Evolutionary conservation across 2,888 invertebrate genomes (phyloP).

Genomic region (Drosophila setosimentum): DNA sequence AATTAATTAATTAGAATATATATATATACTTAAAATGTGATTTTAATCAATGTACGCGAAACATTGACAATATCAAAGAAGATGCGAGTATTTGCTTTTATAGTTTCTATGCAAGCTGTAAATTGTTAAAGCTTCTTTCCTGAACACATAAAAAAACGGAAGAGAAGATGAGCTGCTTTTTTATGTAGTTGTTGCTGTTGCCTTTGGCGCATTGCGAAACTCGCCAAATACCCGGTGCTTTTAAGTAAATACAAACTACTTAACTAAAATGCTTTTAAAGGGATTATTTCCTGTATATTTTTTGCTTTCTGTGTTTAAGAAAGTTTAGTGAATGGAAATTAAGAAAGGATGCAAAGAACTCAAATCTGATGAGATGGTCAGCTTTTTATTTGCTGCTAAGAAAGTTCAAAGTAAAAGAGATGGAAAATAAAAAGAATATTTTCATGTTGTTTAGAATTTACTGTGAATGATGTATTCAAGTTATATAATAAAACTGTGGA

Average conservation of each 20-base stretch:
- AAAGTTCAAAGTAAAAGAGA: neutral
- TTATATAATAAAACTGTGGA: neutral
- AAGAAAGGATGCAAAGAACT: neutral
- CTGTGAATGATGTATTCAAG: neutral
- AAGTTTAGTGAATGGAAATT: neutral
- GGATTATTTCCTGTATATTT: neutral
- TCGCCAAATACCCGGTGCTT: neutral
- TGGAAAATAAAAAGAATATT: neutral
- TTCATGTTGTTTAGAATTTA: neutral
- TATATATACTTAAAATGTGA: neutral
- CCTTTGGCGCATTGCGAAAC: neutral
- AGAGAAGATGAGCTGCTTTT: neutral
- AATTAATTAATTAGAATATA: too few relatives aligned
- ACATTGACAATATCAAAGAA: neutral
- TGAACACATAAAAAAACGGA: neutral
- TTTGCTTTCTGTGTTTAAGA: neutral
- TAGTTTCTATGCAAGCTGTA: neutral
- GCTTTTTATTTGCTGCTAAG: neutral
- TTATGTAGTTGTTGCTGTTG: neutral
- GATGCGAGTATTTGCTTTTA: neutral
- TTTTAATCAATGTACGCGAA: neutral
- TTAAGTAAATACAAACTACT: slow-evolving; percentile 1
- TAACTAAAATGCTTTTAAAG: neutral
- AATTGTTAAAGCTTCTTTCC: neutral
- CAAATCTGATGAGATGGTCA: neutral